Evolutionary conservation across 2,113 vertebrate species (phyloP).

Genomic region (Archocentrus centrarchus): DNA sequence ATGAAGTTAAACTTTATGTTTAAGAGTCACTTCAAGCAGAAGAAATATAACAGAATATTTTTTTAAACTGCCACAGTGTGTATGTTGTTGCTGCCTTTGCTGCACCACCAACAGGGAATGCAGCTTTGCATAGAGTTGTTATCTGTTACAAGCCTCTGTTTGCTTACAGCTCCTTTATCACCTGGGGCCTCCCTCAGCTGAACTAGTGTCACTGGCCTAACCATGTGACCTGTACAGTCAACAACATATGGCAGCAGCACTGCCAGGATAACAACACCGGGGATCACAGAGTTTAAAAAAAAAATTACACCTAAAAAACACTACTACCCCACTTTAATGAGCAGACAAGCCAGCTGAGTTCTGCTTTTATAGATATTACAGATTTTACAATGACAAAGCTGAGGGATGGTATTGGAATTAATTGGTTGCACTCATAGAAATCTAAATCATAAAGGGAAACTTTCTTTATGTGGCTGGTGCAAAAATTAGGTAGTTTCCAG

Average conservation of each 20-base stretch:
- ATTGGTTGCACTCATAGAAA: neutral
- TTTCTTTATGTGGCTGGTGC: too few species aligned
- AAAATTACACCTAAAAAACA: neutral
- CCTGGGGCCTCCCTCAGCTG: conserved; percentile 48
- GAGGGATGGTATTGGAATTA: neutral
- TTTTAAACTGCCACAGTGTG: neutral
- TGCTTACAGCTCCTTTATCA: conserved; percentile 59
- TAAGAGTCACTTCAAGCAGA: neutral
- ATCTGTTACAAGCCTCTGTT: conserved; percentile 51
- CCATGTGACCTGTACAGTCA: conserved; percentile 70
- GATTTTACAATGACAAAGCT: neutral
- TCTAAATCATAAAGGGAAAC: too few species aligned
- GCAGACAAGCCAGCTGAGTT: neutral
- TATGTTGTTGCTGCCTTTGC: conserved; percentile 21
- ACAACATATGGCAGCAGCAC: conserved; percentile 58
- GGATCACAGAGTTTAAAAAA: conserved; percentile 12
- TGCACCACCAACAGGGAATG: conserved; percentile 17
- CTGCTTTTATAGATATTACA: neutral
- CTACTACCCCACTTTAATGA: neutral
- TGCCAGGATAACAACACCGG: conserved; percentile 29
- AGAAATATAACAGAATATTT: neutral
- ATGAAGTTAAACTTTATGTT: neutral
- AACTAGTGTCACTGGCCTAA: conserved; percentile 48
- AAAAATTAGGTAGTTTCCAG: too few species aligned
- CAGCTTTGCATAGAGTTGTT: conserved; percentile 46